Conservation (phyloP, 2,113 vertebrate genomes). For the Indicator maculatus region DNA sequence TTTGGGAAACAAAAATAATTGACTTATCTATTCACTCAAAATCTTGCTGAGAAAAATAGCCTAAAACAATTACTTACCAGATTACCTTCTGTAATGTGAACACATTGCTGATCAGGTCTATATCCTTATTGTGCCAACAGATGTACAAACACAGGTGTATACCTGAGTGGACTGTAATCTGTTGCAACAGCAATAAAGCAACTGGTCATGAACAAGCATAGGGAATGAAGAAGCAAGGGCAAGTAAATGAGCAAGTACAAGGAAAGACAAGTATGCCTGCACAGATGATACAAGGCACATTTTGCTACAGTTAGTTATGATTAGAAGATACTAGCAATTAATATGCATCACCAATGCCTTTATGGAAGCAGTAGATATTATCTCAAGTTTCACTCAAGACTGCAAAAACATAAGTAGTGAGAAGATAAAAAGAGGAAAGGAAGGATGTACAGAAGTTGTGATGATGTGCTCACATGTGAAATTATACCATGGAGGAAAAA, state of each 20-base stretch:
- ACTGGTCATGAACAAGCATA: not conserved
- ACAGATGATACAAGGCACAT: rapidly evolving
- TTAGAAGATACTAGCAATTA: not conserved
- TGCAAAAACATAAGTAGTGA: not conserved
- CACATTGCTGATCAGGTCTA: not conserved
- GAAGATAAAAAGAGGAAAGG: not conserved
- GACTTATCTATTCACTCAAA: not conserved
- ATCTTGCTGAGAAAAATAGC: not conserved
- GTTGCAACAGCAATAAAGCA: not conserved
- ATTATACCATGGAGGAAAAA: not conserved
- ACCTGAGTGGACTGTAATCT: not conserved
- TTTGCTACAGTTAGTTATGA: rapidly evolving
- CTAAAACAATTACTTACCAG: not conserved
- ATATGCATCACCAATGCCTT: not conserved
- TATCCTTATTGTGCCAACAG: not conserved
- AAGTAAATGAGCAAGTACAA: not conserved
- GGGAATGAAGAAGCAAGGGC: not conserved
- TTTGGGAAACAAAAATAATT: not conserved
- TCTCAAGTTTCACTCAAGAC: not conserved
- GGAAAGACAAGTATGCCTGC: not conserved
- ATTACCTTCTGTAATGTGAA: not conserved
- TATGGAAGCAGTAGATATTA: not conserved
- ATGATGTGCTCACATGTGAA: rapidly evolving
- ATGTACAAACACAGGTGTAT: not conserved
- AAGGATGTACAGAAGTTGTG: not conserved